These are phyloP conservation scores for Shargacucullia verbasci DNA, from an alignment of 2,888 invertebrate species.

Conservation along the genomic window DNA sequence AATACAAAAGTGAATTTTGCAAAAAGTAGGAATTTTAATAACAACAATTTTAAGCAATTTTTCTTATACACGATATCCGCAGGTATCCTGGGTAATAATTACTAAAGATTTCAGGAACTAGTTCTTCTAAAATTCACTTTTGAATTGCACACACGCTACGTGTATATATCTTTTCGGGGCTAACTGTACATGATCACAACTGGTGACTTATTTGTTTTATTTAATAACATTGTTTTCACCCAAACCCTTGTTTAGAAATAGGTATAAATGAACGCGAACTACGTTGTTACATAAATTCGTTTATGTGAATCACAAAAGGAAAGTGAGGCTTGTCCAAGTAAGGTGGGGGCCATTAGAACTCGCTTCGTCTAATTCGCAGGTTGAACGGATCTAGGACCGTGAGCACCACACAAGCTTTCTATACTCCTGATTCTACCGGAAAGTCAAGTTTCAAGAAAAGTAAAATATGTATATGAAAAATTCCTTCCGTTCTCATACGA, in stretches of 20 bases:
- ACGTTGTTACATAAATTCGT: slow-evolving; percentile 65
- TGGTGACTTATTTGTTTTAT: too few relatives aligned
- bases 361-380: slow-evolving; percentile 46
- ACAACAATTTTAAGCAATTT: too few relatives aligned
- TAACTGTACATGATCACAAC: not conserved
- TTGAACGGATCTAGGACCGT: slow-evolving; percentile 42
- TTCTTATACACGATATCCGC: too few relatives aligned
- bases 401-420: slow-evolving; percentile 43
- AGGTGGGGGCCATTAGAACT: slow-evolving; percentile 52
- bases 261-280: slow-evolving; percentile 54
- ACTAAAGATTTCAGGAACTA: too few relatives aligned
- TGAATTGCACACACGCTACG: too few relatives aligned
- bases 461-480: slow-evolving; percentile 9
- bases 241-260: slow-evolving; percentile 1
- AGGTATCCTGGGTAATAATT: too few relatives aligned
- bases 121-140: too few relatives aligned
- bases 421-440: slow-evolving; percentile 19
- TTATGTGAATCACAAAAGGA: slow-evolving; percentile 72
- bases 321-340: slow-evolving; percentile 62
- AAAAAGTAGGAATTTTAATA: too few relatives aligned
- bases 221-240: slow-evolving; percentile 14
- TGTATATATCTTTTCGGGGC: too few relatives aligned
- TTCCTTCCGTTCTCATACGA: slow-evolving; percentile 7
- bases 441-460: slow-evolving; percentile 34
- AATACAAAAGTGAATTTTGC: too few relatives aligned